phyloP scores from a whole-genome alignment of 2,888 invertebrate species.

The Aethes cnicana region DNA sequence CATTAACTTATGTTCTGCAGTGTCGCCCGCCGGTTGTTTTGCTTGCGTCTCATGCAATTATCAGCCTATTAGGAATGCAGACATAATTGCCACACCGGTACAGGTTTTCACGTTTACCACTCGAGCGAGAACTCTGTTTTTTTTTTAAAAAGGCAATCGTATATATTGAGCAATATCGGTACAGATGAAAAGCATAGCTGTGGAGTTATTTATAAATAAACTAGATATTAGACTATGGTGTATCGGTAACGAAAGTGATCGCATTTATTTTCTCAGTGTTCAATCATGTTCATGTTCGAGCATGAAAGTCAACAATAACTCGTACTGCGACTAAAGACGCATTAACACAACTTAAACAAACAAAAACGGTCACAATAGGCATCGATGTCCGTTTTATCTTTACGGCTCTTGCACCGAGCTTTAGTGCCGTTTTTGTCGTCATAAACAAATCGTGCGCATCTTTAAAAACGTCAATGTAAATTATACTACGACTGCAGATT shows the following conservation, averaged over 20 bases:
- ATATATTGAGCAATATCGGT: too few species aligned
- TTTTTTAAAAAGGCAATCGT: not conserved
- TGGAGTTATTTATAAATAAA: too few species aligned
- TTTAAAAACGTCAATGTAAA: conserved; percentile 48
- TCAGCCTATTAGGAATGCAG: conserved; percentile 36
- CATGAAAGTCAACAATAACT: conserved; percentile 1
- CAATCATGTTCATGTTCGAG: not conserved
- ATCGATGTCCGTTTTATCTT: conserved; percentile 17
- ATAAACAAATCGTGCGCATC: conserved; percentile 48
- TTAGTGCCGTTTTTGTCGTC: conserved; percentile 49
- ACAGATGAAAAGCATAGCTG: too few species aligned
- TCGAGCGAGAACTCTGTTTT: not conserved
- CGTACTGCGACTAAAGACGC: not conserved
- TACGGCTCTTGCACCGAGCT: conserved; percentile 37
- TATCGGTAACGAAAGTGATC: conserved; percentile 18
- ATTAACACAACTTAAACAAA: conserved; percentile 15
- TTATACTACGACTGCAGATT: conserved; percentile 28
- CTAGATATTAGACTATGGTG: conserved; percentile 14
- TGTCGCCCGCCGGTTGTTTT: conserved; percentile 7
- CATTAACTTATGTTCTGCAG: not conserved
- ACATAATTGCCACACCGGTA: conserved; percentile 31
- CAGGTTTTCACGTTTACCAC: not conserved
- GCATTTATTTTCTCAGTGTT: not conserved
- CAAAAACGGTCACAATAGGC: conserved; percentile 8
- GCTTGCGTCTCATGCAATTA: conserved; percentile 17